Base-by-base conservation (phyloP, 2,113 vertebrate species). In the Charina bottae region DNA sequence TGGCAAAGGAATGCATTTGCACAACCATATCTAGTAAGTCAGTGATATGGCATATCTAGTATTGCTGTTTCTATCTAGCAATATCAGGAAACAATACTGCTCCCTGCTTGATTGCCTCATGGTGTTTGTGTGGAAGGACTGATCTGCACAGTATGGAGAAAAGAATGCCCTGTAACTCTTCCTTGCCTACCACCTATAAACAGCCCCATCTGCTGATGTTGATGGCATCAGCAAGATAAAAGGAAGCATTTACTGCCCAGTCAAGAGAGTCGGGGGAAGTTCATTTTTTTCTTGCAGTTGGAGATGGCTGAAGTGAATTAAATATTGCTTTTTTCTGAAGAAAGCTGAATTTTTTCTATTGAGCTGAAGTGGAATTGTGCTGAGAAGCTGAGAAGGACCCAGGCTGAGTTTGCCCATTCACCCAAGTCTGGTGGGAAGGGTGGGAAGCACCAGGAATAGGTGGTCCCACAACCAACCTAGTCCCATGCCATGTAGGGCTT, bases 1-100 rank as follows among this genome's bases (percentile, higher is more conserved):
- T 78, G 72, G 33, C 72, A 78, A 78, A 78, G 72, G 72, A 78
- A 78, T 78, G 72, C 72, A 78, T 78, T 78, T 78, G 72, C 72
- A 78, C 33, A 78, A 78, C 42, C 72, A 42, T 42, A 78, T 21
- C 72, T 42, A 78, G 33, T 21, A 37, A 33, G 68, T n/a, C 68
- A 78, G n/a, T 37, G n/a, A 78, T 72, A 21, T 37, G 72, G 33
- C 19, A 9, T 78, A 42, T 78, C 37, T 42, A 78, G 33, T 42
- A 78, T 21, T 42, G 33, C 17, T 78, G 2, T 42, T 78, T 78
- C 72, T 78, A 15, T 42, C 42, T 33, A 33, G 37, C 37, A 78
- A 37, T 78, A 78, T 78, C 33, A 42, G 72, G 33, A 78, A 78
- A 78, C 7, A 42, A 42, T 78, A 78, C 21, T 42, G 19, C 72